Conservation (phyloP, 2,888 invertebrate genomes). For the Perizoma affinitatum region DNA sequence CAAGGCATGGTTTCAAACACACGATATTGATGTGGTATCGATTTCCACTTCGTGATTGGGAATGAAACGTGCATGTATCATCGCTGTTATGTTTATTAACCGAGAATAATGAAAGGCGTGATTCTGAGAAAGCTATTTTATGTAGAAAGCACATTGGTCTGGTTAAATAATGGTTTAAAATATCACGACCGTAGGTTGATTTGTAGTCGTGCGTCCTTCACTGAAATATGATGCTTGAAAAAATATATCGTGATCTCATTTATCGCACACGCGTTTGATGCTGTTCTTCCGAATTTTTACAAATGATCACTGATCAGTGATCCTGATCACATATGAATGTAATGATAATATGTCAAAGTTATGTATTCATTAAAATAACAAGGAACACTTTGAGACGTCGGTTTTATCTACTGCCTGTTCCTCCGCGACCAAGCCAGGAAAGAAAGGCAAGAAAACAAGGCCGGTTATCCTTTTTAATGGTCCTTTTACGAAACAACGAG, state of each 20-base stretch:
- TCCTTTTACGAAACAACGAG: too few relatives aligned
- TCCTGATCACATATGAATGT: background rate
- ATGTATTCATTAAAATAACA: too few relatives aligned
- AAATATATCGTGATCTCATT: slow-evolving; percentile 21
- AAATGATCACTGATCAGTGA: too few relatives aligned
- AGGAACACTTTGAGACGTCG: too few relatives aligned
- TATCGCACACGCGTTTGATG: background rate
- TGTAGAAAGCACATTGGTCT: slow-evolving; percentile 21
- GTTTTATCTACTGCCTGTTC: too few relatives aligned
- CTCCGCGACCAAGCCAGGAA: too few relatives aligned
- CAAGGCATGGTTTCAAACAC: slow-evolving; percentile 24
- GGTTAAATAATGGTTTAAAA: too few relatives aligned
- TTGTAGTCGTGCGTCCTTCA: slow-evolving; percentile 15
- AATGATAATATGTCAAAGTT: too few relatives aligned
- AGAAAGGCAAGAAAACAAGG: too few relatives aligned
- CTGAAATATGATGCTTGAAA: slow-evolving; percentile 13
- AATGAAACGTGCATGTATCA: slow-evolving; percentile 29
- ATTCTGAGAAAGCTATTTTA: slow-evolving; percentile 15
- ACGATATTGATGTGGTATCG: slow-evolving; percentile 26
- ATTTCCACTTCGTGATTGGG: slow-evolving; percentile 35
- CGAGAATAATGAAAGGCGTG: slow-evolving; percentile 28
- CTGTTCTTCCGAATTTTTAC: background rate
- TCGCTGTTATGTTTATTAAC: slow-evolving; percentile 22
- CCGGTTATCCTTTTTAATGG: too few relatives aligned
- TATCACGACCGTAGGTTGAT: slow-evolving; percentile 15